Evolutionary conservation across 2,797 vertebrate genomes (phyloP), one percentile per base, ranked within the genome.

Genomic region (Gymnodraco acuticeps): DNA sequence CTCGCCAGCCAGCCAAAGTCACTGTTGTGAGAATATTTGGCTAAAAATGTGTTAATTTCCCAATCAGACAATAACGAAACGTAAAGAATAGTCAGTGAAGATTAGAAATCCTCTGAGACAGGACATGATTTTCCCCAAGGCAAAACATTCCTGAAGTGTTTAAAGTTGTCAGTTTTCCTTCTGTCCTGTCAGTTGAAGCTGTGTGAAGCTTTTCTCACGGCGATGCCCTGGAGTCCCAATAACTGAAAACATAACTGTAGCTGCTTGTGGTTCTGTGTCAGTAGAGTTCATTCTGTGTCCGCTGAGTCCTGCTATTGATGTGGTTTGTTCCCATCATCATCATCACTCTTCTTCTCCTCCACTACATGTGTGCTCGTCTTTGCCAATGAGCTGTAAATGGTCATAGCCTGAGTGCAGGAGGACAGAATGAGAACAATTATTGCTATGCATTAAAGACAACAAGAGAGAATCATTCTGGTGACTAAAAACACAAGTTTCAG

Each of bases 361-460:
- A 0, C 48, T 1, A 63, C 15, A n/a, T 59, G 75, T 0, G 67
- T 41, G 52, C 20, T 91, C 0, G 76, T 20, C 81, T 92, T 93
- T 15, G 91, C 80, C 82, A 95, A n/a, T 3, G 62, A 70, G 46
- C 88, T 43, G 42, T 94, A 95, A 69, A 95, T 93, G 46, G 80
- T 75, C 94, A 95, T 93, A 1, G 93, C 94, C 94, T 95, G 73
- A 63, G 47, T 6, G 33, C 1, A 17, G 43, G 13, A 45, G 70
- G 59, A 78, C 2, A 52, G 4, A 8, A 61, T 1, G 19, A 43
- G 4, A 46, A 10, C 0, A 0, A 0, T 69, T 38, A 47, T 4
- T 3, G 38, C 47, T 2, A 16, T 3, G 4, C 33, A 23, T 10
- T 23, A n/a, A 45, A 10, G 3, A 47, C 4, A 19, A 23, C 3